These are phyloP conservation scores for Ciconia maguari DNA, from an alignment of 2,113 vertebrate species.

Conservation along the genomic window DNA sequence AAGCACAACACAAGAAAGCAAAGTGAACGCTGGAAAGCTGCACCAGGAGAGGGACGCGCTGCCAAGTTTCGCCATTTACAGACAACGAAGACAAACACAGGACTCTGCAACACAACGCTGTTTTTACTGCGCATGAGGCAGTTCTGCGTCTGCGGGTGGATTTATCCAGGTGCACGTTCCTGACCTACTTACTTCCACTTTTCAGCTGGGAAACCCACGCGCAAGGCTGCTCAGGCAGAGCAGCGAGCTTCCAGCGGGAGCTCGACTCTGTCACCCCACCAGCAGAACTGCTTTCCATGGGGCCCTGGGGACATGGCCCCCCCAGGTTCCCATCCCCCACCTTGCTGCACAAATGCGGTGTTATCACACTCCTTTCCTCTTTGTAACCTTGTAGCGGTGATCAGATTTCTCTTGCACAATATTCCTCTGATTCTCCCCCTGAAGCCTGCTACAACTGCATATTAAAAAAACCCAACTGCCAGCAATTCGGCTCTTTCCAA, in stretches of 20 bases:
- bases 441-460: background rate
- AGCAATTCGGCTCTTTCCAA: background rate
- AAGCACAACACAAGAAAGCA: background rate
- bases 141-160: background rate
- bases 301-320: background rate
- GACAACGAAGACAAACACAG: background rate
- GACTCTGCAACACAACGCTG: background rate
- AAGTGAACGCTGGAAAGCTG: background rate
- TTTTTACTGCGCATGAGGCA: background rate
- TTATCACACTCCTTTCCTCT: background rate
- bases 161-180: background rate
- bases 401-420: conserved; percentile 19
- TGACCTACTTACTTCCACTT: conserved; percentile 44
- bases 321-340: background rate
- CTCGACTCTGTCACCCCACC: background rate
- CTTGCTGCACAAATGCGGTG: background rate
- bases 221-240: background rate
- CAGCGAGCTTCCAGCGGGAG: background rate
- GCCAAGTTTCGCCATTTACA: conserved; percentile 4
- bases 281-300: rapidly evolving
- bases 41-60: background rate
- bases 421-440: background rate
- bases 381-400: background rate
- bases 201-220: background rate
- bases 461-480: background rate